These are phyloP conservation scores for Troides aeacus DNA, from an alignment of 2,888 invertebrate species.

Conservation along the genomic window DNA sequence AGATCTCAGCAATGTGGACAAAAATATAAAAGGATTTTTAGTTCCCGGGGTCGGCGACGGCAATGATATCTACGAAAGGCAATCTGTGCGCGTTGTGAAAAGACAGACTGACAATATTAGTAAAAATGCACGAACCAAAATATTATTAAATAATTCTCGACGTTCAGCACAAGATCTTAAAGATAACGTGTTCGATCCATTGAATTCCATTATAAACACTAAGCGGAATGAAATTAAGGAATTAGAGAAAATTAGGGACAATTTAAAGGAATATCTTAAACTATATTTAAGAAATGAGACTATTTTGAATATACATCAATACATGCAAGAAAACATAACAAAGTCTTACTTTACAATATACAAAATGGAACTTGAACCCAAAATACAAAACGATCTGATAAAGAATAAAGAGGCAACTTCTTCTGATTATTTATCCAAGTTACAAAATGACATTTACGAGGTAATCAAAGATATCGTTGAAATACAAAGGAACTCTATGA, in stretches of 20 bases:
- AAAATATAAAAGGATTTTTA: constrained; percentile 7
- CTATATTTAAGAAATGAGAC: constrained; percentile 35
- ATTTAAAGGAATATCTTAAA: constrained; percentile 44
- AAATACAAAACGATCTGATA: constrained; percentile 36
- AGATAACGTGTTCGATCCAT: constrained; percentile 42
- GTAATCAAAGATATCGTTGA: constrained; percentile 49
- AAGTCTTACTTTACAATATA: constrained; percentile 40
- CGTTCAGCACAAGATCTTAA: constrained; percentile 8
- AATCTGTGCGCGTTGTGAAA: constrained; percentile 48
- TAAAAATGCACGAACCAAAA: constrained; percentile 13
- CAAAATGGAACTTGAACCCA: constrained; percentile 44
- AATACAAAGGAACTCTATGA: constrained; percentile 44
- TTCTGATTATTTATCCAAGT: constrained; percentile 46
- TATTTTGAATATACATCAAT: constrained; percentile 26
- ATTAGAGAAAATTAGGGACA: constrained; percentile 47
- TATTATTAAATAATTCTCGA: neutral
- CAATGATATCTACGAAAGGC: constrained; percentile 30
- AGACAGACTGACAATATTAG: constrained; percentile 41
- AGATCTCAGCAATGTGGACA: constrained; percentile 12
- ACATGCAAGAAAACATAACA: constrained; percentile 23
- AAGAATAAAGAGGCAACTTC: constrained; percentile 35
- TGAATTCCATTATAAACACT: constrained; percentile 48
- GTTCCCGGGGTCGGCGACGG: constrained; percentile 6
- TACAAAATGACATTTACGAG: constrained; percentile 57
- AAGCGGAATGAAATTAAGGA: constrained; percentile 53